Conservation (phyloP, 1,140 invertebrate genomes). For the Drosophila cardini region DNA sequence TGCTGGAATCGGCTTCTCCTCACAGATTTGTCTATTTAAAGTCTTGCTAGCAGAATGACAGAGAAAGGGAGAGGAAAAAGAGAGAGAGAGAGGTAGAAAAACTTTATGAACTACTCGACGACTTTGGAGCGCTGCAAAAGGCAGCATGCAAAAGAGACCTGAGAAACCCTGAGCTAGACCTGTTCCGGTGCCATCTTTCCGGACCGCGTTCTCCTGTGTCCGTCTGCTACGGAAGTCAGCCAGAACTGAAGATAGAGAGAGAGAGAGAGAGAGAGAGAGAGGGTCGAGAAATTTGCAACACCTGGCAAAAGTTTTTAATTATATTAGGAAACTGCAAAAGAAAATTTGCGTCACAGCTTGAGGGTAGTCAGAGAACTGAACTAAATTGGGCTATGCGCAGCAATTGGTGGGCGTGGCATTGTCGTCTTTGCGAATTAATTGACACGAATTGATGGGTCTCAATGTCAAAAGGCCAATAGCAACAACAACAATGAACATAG, state of each 20-base stretch:
- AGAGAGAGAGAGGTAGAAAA: slow-evolving; percentile 23
- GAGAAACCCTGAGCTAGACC: slow-evolving; percentile 43
- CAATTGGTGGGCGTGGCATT: slow-evolving; percentile 54
- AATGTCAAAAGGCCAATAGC: slow-evolving; percentile 63
- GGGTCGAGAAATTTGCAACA: slow-evolving; percentile 74
- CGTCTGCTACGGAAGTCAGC: slow-evolving; percentile 59
- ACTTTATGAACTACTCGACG: slow-evolving; percentile 65
- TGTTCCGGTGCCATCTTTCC: slow-evolving; percentile 53
- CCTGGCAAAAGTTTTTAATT: slow-evolving; percentile 83
- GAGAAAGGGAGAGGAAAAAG: background rate
- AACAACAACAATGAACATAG: slow-evolving; percentile 18
- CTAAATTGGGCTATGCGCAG: slow-evolving; percentile 23
- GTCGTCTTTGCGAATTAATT: slow-evolving; percentile 75
- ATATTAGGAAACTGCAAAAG: slow-evolving; percentile 71
- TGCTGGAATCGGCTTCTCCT: slow-evolving; percentile 3
- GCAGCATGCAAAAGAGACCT: slow-evolving; percentile 61
- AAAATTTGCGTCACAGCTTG: slow-evolving; percentile 68
- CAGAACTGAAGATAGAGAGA: slow-evolving; percentile 43
- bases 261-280: background rate
- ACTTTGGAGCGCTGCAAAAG: slow-evolving; percentile 41
- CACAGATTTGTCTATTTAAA: slow-evolving; percentile 64
- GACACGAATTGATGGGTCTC: slow-evolving; percentile 81
- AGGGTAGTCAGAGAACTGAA: slow-evolving; percentile 9
- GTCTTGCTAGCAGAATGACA: slow-evolving; percentile 13
- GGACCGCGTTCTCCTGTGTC: slow-evolving; percentile 43